phyloP scores from a whole-genome alignment of 2,797 vertebrate species.

The Enteromius anoplus region DNA sequence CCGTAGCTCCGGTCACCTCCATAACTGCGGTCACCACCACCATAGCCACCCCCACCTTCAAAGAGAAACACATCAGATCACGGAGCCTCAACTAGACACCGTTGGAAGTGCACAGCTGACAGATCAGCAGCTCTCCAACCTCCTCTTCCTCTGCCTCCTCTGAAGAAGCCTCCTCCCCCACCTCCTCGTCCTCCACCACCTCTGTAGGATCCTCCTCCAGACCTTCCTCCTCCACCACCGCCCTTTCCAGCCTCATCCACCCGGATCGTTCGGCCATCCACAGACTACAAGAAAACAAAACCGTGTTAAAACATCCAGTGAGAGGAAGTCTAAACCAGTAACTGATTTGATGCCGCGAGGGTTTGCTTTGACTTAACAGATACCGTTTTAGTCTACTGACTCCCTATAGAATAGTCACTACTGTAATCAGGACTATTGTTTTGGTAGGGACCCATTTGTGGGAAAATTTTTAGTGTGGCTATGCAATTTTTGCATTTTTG shows the following conservation, averaged over 20 bases:
- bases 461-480: no score
- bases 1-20: constrained; percentile 57
- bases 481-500: no score
- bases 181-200: constrained; percentile 76
- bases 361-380: no score
- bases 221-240: constrained; percentile 66
- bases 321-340: no score
- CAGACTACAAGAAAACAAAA: constrained; percentile 73
- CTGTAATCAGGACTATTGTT: no score
- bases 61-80: background rate
- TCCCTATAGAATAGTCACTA: no score
- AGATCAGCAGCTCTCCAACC: constrained; percentile 60
- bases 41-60: constrained; percentile 67
- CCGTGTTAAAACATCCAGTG: background rate
- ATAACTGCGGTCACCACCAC: constrained; percentile 56
- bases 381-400: no score
- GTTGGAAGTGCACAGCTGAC: background rate
- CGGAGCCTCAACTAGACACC: background rate
- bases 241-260: constrained; percentile 97
- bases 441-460: no score
- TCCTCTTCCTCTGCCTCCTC: constrained; percentile 81
- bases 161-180: constrained; percentile 79
- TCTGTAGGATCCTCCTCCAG: constrained; percentile 64
- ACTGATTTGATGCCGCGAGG: no score
- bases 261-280: constrained; percentile 90